A percentile compares a stretch with the other conserved stretches of the same genome.
Conservation (phyloP, 1,140 invertebrate genomes). For the Neuroterus valhalla region DNA sequence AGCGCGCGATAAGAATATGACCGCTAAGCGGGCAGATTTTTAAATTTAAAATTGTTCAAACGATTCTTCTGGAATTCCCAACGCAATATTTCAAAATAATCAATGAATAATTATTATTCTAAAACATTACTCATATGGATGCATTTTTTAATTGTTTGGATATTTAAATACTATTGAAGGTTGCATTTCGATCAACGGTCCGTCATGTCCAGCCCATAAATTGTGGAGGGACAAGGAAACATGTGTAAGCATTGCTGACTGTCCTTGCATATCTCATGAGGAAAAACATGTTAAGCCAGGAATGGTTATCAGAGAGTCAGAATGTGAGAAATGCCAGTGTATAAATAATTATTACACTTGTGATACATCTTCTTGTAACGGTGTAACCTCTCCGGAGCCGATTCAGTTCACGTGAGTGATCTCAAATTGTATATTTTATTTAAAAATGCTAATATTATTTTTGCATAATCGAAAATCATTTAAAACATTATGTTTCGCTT, state of each 20-base stretch:
- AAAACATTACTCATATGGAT: too few species aligned
- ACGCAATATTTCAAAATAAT: too few species aligned
- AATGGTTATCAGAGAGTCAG: slow-evolving; percentile 74
- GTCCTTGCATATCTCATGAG: slow-evolving; percentile 80
- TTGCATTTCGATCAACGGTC: not conserved
- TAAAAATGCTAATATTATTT: too few species aligned
- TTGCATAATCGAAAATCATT: too few species aligned
- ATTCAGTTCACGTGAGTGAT: slow-evolving; percentile 19
- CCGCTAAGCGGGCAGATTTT: too few species aligned
- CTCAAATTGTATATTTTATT: too few species aligned
- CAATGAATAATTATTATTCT: slow-evolving; percentile 28
- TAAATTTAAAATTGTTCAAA: too few species aligned
- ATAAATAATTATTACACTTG: slow-evolving; percentile 84
- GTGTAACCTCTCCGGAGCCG: not conserved
- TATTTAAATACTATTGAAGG: not conserved
- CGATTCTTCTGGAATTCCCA: too few species aligned
- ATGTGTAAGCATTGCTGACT: slow-evolving; percentile 82
- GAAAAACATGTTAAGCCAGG: slow-evolving; percentile 81
- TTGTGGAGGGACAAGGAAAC: slow-evolving; percentile 81
- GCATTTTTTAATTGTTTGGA: too few species aligned
- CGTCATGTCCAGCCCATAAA: slow-evolving; percentile 50
- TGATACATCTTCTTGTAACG: slow-evolving; percentile 74
- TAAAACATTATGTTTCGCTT: too few species aligned
- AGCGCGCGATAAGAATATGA: too few species aligned
- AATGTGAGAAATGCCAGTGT: slow-evolving; percentile 85